Evolutionary conservation across 2,888 invertebrate genomes (phyloP), one percentile per base, ranked within the genome.

Genomic region (Tachina lurida): DNA sequence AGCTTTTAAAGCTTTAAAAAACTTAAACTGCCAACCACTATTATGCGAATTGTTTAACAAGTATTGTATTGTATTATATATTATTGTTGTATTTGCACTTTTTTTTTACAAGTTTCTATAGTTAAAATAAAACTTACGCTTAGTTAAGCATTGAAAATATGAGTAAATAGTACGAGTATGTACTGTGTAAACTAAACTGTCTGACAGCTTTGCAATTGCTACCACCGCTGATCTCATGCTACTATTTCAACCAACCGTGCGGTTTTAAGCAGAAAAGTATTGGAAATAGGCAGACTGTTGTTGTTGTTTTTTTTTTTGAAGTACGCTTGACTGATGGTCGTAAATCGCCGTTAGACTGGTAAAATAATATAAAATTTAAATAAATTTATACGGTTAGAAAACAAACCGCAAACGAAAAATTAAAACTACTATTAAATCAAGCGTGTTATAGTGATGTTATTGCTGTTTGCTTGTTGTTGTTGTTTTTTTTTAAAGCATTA

Each of bases 391-490:
- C 52, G 58, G 31, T 67, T 67, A 75, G 54, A 52, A 54, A 9
- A 17, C 9, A 82, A 74, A 84, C 83, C 83, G 58, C 83, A 84
- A 84, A 73, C 19, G 13, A 65, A 10, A 73, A 78, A 88, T 83
- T 77, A 77, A 83, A 83, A 71, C 76, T 43, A 19, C 10, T 12
- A 91, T 89, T 90, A 89, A 90, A 90, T 87, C 87, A 88, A 87
- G 88, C 87, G 83, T 86, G 52, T 31, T 74, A 62, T 41, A 62
- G 52, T 49, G 10, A 15, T 67, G 52, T 31, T 73, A 60, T n/a
- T 74, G 39, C n/a, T 71, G 58, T n/a, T 63, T 45, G 54, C 15
- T 43, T 49, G 22, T 2, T 31, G 15, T 67, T n/a, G n/a, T 15
- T 31, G 15, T 3, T 49, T 31, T 10, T 31, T 49, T n/a, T 67